Evolutionary conservation across 2,797 vertebrate species (phyloP), one percentile per base, ranked within the genome.

Genomic region (Pampus argenteus): DNA sequence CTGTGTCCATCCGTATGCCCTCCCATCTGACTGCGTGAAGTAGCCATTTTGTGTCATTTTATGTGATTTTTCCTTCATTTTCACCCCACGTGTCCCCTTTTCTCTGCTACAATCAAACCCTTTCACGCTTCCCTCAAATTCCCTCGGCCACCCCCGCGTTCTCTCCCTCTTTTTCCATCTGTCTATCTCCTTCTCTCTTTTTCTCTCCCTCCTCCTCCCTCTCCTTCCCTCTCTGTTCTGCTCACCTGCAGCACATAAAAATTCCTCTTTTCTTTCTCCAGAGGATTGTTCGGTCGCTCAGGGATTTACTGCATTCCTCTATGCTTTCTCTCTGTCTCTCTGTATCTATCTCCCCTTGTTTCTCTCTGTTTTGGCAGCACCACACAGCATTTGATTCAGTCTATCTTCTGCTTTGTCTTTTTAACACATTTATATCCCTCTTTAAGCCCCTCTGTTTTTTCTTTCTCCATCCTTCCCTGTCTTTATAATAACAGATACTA

Each of bases 231-330:
- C 79, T 87, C 86, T 84, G 86, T 84, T 91, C 88, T 87, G 91
- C 91, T 95, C 95, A 95, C 94, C 95, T 95, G 94, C 94, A 95
- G 94, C 93, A 95, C 94, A 95, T 95, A 95, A 95, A 95, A 95
- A 95, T 95, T 95, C 95, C 92, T 94, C 89, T 90, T 94, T 92
- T 90, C 91, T 92, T 91, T 89, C 94, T 95, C 93, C 91, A 93
- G 93, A 94, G 94, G 83, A 93, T 94, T 90, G 89, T 78, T 82
- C 86, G 74, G 91, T 88, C 91, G 78, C 94, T 91, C 63, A 61
- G 93, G 93, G 93, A 95, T 92, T 95, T 94, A 92, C 93, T 91
- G 90, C 95, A 95, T 95, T 95, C 93, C 90, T 92, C 85, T 71
- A 87, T 87, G 80, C 82, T 86, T 82, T 87, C 81, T 79, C 89